These are phyloP conservation scores for Callionymus lyra DNA, from an alignment of 2,113 vertebrate species.

Conservation along the genomic window DNA sequence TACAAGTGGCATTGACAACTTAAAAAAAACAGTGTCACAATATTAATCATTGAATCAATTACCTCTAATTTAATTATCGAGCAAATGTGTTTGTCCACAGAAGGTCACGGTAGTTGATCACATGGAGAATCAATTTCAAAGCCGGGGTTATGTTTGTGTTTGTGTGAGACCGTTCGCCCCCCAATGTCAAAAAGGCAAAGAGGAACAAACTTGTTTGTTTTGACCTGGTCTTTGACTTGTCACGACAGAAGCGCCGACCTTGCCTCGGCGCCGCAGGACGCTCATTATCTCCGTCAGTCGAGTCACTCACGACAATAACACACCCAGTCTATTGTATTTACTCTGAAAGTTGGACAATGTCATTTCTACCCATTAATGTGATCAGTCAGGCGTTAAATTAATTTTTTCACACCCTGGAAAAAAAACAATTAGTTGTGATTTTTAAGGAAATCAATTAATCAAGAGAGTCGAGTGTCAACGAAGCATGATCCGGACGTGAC, in stretches of 20 bases:
- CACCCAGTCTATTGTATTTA: constrained; percentile 73
- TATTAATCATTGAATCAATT: constrained; percentile 57
- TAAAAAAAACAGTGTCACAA: constrained; percentile 36
- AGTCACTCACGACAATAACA: constrained; percentile 70
- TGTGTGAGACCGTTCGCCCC: constrained; percentile 55
- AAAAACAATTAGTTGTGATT: constrained; percentile 67
- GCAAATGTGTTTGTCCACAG: constrained; percentile 55
- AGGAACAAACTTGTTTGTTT: constrained; percentile 57
- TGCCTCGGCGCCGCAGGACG: constrained; percentile 48
- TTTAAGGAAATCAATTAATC: constrained; percentile 69
- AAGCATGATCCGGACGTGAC: constrained; percentile 55
- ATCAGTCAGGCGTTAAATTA: constrained; percentile 72
- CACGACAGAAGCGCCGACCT: constrained; percentile 59
- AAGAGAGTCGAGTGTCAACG: constrained; percentile 51
- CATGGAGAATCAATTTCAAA: constrained; percentile 54
- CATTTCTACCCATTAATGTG: constrained; percentile 69
- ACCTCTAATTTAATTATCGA: constrained; percentile 47
- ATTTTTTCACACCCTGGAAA: constrained; percentile 59
- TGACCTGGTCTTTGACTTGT: constrained; percentile 62
- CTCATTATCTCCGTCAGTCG: constrained; percentile 69
- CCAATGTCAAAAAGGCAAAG: constrained; percentile 59
- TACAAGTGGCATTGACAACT: too few species aligned
- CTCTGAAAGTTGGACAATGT: constrained; percentile 73
- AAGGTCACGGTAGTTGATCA: constrained; percentile 60
- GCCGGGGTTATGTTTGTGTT: constrained; percentile 53